phyloP scores from a whole-genome alignment of 2,113 vertebrate species.

The Cariama cristata region DNA sequence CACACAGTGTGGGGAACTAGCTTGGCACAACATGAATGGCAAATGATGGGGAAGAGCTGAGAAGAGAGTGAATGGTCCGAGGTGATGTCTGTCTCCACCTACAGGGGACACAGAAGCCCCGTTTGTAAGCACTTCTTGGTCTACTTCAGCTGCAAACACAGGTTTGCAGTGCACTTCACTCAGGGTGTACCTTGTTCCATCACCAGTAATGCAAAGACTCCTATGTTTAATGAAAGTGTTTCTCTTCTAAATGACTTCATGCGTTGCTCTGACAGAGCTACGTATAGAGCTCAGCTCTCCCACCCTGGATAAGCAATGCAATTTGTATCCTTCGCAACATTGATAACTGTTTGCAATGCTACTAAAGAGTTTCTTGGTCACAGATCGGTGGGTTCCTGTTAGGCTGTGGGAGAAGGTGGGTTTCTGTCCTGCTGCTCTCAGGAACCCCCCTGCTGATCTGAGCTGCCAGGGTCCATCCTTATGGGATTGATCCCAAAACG shows the following conservation, averaged over 20 bases:
- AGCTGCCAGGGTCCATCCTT: background rate
- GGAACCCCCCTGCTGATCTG: background rate
- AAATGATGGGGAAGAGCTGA: background rate
- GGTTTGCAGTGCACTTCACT: background rate
- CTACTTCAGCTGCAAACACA: background rate
- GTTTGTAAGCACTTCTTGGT: background rate
- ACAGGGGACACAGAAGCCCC: background rate
- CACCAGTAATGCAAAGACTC: background rate
- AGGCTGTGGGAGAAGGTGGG: background rate
- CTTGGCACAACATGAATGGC: background rate
- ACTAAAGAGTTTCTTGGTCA: background rate
- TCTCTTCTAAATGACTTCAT: background rate
- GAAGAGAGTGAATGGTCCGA: background rate
- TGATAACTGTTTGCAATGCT: background rate
- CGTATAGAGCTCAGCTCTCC: accelerated
- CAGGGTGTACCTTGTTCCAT: background rate
- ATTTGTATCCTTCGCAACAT: background rate
- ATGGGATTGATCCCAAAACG: background rate
- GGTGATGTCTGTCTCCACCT: background rate
- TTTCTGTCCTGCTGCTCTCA: background rate
- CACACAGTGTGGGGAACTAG: background rate
- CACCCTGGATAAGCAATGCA: background rate
- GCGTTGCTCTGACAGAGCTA: background rate
- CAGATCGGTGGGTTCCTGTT: background rate
- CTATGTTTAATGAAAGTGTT: background rate